These are phyloP conservation scores for Sarcophaga peregrina DNA, from an alignment of 1,140 invertebrate species.

Conservation along the genomic window DNA sequence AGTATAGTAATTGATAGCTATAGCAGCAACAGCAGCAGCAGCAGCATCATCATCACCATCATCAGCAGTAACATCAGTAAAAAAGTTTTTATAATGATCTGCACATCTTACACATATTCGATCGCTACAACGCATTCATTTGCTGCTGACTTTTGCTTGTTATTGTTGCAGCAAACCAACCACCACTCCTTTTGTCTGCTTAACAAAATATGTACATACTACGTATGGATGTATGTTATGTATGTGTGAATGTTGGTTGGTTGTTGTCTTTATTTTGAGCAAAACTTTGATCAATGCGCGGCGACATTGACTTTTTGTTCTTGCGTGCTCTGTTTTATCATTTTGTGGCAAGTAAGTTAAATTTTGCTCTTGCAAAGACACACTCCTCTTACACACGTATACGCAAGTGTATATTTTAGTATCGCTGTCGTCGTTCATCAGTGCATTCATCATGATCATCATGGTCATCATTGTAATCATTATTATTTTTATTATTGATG, in stretches of 20 bases:
- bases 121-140: constrained; percentile 27
- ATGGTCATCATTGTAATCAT: constrained; percentile 26
- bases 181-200: constrained; percentile 15
- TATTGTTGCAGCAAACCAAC: neutral
- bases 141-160: constrained; percentile 15
- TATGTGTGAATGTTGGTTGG: no score
- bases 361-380: constrained; percentile 14
- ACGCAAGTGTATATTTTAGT: neutral
- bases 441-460: neutral
- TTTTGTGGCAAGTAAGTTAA: constrained; percentile 20
- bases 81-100: constrained; percentile 25
- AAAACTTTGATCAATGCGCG: constrained; percentile 34
- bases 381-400: neutral
- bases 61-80: neutral
- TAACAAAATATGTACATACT: no score
- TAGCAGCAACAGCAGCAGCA: constrained; percentile 6
- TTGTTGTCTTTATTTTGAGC: neutral
- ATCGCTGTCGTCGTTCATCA: constrained; percentile 8
- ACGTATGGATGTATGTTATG: no score
- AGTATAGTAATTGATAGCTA: neutral
- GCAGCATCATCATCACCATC: neutral
- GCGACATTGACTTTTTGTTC: constrained; percentile 37
- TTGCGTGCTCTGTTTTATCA: constrained; percentile 39
- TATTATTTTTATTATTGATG: constrained; percentile 16
- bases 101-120: constrained; percentile 4